A percentile compares a stretch with the other conserved stretches of the same genome.
Evolutionary conservation across 2,797 vertebrate species (phyloP).

Genomic region (Epinephelus coioides): DNA sequence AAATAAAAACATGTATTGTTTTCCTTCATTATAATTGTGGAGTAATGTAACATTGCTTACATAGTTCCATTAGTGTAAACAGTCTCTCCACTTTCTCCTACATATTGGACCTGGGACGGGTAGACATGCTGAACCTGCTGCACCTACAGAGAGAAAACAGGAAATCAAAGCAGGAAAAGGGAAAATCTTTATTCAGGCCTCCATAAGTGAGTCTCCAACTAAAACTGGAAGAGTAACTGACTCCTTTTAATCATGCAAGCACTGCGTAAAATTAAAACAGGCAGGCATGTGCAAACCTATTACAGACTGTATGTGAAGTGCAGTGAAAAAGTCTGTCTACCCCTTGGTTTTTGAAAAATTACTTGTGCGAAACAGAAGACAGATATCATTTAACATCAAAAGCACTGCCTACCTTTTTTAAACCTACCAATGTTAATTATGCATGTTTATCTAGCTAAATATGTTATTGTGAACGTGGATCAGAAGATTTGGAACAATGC

Average conservation of each 20-base stretch:
- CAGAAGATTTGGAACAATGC: background rate
- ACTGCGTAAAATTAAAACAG: background rate
- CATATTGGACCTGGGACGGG: conserved; percentile 95
- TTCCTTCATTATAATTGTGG: background rate
- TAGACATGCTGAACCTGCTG: conserved; percentile 94
- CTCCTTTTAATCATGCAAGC: background rate
- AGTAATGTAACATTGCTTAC: conserved; percentile 71
- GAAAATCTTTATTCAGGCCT: background rate
- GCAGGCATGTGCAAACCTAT: conserved; percentile 17
- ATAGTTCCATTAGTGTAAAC: conserved; percentile 97
- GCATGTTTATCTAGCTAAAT: too few relatives aligned
- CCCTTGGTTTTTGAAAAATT: conserved; percentile 17
- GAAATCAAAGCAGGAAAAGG: conserved; percentile 6
- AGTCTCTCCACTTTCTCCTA: conserved; percentile 93
- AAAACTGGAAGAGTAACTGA: background rate
- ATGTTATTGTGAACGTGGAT: too few relatives aligned
- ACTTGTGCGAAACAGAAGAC: background rate
- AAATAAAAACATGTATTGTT: background rate
- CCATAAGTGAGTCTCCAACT: background rate
- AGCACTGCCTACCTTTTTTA: background rate
- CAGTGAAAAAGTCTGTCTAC: conserved; percentile 39
- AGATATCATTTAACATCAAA: background rate
- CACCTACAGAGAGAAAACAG: conserved; percentile 80
- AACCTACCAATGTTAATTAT: background rate
- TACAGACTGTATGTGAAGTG: conserved; percentile 11